Evolutionary conservation across 64 coral and sea anemone genomes (phyloP).

Genomic region (Orbicella faveolata): DNA sequence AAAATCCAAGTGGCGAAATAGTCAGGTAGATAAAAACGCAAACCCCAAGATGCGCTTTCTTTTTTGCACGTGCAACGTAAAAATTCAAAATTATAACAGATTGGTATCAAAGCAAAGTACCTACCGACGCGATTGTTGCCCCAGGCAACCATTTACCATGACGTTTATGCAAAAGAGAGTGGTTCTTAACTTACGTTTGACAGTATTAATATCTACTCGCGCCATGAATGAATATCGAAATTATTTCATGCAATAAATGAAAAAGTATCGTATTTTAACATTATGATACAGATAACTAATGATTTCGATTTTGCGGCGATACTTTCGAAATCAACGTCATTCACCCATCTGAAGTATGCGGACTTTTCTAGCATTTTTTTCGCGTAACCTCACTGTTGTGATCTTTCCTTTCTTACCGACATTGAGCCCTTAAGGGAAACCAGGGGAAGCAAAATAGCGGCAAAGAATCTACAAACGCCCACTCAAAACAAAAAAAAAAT

Average conservation of each 20-base stretch:
- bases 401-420: too few species aligned
- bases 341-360: too few species aligned
- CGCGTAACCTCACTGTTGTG: too few species aligned
- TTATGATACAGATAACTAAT: background rate
- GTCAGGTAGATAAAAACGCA: background rate
- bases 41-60: background rate
- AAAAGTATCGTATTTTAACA: background rate
- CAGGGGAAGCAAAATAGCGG: too few species aligned
- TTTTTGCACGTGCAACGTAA: background rate
- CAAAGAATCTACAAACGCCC: too few species aligned
- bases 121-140: background rate
- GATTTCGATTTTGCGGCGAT: too few species aligned
- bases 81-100: background rate
- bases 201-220: background rate
- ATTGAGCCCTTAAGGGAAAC: too few species aligned
- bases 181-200: background rate
- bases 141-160: conserved; percentile 20
- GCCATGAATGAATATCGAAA: background rate
- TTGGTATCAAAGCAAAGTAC: background rate
- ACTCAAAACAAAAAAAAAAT: too few species aligned
- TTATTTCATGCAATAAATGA: background rate
- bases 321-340: too few species aligned
- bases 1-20: background rate
- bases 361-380: too few species aligned
- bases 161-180: background rate